Conservation (phyloP, 2,888 invertebrate genomes). For the Hetaerina titia region DNA sequence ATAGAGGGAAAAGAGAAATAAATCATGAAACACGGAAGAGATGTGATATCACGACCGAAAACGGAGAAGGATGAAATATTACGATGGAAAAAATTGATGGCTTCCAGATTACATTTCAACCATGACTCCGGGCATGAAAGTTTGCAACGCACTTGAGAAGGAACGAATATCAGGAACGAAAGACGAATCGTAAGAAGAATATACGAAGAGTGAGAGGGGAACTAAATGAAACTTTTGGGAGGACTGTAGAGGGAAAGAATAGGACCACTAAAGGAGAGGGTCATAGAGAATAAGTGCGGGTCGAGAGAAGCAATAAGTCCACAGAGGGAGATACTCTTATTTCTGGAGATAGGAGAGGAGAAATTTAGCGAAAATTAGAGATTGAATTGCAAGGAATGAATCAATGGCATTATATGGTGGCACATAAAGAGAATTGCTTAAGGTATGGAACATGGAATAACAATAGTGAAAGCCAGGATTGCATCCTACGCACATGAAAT, state of each 20-base stretch:
- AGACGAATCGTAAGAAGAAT: not conserved
- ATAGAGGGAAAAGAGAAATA: not conserved
- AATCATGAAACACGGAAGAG: slow-evolving; percentile 1
- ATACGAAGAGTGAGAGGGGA: not conserved
- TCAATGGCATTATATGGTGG: too few relatives aligned
- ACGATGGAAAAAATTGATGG: slow-evolving; percentile 6
- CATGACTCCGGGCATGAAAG: not conserved
- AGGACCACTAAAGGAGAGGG: not conserved
- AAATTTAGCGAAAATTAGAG: not conserved
- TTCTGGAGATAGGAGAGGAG: not conserved
- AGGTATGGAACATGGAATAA: too few relatives aligned
- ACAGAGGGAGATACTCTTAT: not conserved
- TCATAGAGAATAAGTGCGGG: not conserved
- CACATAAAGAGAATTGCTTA: too few relatives aligned
- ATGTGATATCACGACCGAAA: slow-evolving; percentile 18
- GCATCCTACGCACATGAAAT: too few relatives aligned
- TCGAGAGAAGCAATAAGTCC: not conserved
- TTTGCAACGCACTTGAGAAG: not conserved
- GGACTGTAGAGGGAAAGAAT: not conserved
- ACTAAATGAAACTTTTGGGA: not conserved
- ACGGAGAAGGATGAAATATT: slow-evolving; percentile 7
- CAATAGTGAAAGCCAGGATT: too few relatives aligned
- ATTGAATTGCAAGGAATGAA: too few relatives aligned
- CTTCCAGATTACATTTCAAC: not conserved
- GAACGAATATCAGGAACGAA: not conserved